Evolutionary conservation across 2,113 vertebrate species (phyloP).

Genomic region (Entelurus aequoreus): DNA sequence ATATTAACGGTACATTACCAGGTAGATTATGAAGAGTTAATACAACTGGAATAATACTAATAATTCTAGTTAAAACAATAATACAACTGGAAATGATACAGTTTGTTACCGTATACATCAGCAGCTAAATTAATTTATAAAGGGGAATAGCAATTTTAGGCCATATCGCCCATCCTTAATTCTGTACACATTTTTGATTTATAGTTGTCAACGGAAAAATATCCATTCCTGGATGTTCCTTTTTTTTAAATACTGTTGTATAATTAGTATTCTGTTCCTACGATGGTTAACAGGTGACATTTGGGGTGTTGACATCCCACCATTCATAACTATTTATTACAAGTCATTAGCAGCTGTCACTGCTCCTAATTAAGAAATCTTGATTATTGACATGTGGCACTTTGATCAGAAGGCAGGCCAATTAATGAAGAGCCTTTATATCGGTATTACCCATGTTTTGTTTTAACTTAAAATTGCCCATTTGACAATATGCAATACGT

Average conservation of each 20-base stretch:
- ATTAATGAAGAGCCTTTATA: constrained; percentile 19
- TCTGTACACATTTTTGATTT: no score
- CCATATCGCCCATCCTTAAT: no score
- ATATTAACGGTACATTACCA: no score
- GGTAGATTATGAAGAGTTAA: no score
- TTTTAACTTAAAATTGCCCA: constrained; percentile 1
- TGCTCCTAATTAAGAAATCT: constrained; percentile 63
- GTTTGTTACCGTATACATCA: no score
- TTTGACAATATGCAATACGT: constrained; percentile 39
- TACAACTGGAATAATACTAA: no score
- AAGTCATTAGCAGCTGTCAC: constrained; percentile 59
- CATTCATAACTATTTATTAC: constrained; percentile 40
- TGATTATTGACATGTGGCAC: constrained; percentile 65
- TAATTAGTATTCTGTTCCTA: constrained; percentile 38
- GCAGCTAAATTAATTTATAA: no score
- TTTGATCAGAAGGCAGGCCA: constrained; percentile 50
- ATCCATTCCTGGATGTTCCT: no score
- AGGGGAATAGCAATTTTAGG: no score
- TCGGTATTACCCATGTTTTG: constrained; percentile 14
- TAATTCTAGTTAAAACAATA: no score
- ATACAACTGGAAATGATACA: no score
- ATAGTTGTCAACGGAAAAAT: no score
- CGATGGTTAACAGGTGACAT: constrained; percentile 48
- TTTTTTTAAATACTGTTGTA: constrained; percentile 5
- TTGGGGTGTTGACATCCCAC: constrained; percentile 40